Evolutionary conservation across 2,888 invertebrate species (phyloP), one percentile per base, ranked within the genome.

Genomic region (Cataglyphis altisquamis): DNA sequence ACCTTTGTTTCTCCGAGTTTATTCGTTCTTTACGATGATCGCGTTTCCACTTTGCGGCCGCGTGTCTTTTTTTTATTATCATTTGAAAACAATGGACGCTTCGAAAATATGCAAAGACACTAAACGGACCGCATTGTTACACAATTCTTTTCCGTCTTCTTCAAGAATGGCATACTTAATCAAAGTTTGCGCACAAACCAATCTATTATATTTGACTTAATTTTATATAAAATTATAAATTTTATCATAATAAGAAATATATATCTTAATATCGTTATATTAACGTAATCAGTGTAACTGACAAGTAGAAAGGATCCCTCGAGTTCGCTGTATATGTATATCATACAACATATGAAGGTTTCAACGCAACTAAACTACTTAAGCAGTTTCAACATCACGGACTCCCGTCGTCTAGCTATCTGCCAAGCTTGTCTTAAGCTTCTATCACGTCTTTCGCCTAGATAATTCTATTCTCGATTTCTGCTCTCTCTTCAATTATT

Each of bases 11-110:
- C 80, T 55, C 18, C 41, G 70, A 60, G 66, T 77, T 70, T 84
- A 80, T 87, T 84, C 85, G 66, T 62, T 86, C 72, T 87, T 87
- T 80, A 72, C 75, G 84, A 80, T 80, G 84, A 80, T 80, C 80
- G 80, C 32, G 74, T 80, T 87, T 88, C 84, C 83, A 68, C 48
- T 81, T 63, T 52, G 62, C 83, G 77, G 66, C 48, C 74, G 62
- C 60, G 9, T 48, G 6, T n/a, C 21, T 21, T n/a, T 78, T 67
- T 77, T 85, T 66, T 68, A 36, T 60, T 32, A 41, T 45, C 68
- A 48, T 1, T 39, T n/a, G n/a, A 68, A 78, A 68, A 78, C 86
- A 74, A 78, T 25, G 60, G 60, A 18, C 29, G 25, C n/a, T 41
- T 41, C 29, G 41, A 52, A 52, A n/a, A 52, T 52, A n/a, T 1